Percentiles rank a stretch among this genome's conserved stretches.
These are phyloP conservation scores for Pseudoips prasinana DNA, from an alignment of 2,888 invertebrate species.

Conservation along the genomic window DNA sequence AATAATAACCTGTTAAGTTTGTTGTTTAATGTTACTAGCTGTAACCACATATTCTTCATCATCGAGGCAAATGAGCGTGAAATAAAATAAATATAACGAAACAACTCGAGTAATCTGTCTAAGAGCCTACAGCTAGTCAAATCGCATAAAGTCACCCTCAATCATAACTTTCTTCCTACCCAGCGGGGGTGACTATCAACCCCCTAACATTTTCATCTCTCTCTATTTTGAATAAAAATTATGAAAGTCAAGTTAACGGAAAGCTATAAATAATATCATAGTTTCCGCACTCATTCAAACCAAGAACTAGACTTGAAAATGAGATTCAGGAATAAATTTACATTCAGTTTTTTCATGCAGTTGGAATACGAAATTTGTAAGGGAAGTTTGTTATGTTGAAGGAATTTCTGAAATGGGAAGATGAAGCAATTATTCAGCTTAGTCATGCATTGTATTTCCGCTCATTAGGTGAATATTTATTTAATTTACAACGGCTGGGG, in stretches of 20 bases:
- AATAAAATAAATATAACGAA: constrained; percentile 7
- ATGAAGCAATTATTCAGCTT: constrained; percentile 77
- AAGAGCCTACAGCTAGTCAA: constrained; percentile 48
- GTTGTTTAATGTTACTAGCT: too few relatives aligned
- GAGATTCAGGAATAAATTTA: constrained; percentile 42
- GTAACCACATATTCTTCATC: too few relatives aligned
- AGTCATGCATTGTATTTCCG: constrained; percentile 78
- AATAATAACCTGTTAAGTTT: too few relatives aligned
- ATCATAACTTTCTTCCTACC: constrained; percentile 53
- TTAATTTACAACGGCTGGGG: constrained; percentile 80
- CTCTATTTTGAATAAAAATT: constrained; percentile 53
- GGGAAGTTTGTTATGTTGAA: constrained; percentile 9
- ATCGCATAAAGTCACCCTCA: constrained; percentile 54
- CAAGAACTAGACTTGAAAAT: constrained; percentile 38
- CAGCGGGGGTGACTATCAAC: constrained; percentile 33
- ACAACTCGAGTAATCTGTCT: constrained; percentile 33
- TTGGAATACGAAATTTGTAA: constrained; percentile 5
- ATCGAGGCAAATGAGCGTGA: too few relatives aligned
- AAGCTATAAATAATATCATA: constrained; percentile 57
- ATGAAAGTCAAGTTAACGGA: constrained; percentile 40
- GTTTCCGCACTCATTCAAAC: constrained; percentile 49
- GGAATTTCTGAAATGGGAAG: constrained; percentile 46
- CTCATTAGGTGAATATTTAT: constrained; percentile 81
- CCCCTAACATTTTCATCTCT: constrained; percentile 43
- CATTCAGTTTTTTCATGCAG: constrained; percentile 13